phyloP scores from a whole-genome alignment of 2,113 vertebrate species.

The Merops nubicus region DNA sequence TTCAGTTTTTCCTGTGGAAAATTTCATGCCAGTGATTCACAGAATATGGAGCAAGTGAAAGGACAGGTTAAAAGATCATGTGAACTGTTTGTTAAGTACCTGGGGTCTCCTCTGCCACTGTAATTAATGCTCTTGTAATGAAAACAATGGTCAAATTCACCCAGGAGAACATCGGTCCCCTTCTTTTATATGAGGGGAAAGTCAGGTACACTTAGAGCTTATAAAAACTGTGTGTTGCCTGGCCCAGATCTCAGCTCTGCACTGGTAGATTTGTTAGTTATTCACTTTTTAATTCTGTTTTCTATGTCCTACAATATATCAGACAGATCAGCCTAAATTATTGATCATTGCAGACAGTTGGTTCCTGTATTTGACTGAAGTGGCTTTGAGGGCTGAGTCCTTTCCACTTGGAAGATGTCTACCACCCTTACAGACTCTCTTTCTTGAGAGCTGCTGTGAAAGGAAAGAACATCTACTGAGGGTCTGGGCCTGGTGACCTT shows the following conservation, averaged over 20 bases:
- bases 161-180: background rate
- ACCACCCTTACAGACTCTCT: background rate
- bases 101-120: background rate
- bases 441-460: background rate
- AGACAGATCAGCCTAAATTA: background rate
- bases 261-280: background rate
- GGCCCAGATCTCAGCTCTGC: background rate
- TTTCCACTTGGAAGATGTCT: background rate
- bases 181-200: background rate
- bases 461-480: background rate
- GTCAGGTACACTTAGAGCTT: background rate
- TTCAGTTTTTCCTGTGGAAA: background rate
- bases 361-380: background rate
- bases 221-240: background rate
- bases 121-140: background rate
- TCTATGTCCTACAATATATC: background rate
- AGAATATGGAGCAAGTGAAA: background rate
- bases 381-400: background rate
- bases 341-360: rapidly evolving
- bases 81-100: background rate
- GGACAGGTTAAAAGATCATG: background rate
- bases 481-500: background rate
- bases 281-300: background rate
- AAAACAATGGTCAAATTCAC: background rate
- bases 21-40: background rate